Evolutionary conservation across 2,113 vertebrate genomes (phyloP), one percentile per base, ranked within the genome.

Genomic region (Vulpes ferrilata): DNA sequence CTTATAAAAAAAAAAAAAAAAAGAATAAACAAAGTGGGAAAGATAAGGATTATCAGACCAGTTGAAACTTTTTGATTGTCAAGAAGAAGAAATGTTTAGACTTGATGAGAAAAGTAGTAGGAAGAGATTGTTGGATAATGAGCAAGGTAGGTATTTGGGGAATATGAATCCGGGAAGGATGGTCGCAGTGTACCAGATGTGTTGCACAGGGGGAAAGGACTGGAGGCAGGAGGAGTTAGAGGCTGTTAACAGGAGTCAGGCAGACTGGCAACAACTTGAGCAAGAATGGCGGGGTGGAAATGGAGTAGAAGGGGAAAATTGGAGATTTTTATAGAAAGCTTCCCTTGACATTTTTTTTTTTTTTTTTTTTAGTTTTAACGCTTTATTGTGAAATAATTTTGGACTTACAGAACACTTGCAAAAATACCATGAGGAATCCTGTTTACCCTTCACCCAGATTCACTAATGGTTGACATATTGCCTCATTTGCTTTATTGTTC

Each of bases 331-430:
- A 9, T 55, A 27, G 67, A 22, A 60, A 27, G 67, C 38, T 25
- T 11, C 3, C n/a, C 23, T 93, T 91, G 51, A 84, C 35, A 60
- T n/a, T 95, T 84, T 91, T 76, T 76, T 35, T 35, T 35, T 35
- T 43, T 43, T 38, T 5, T 11, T 53, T 81, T 82, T 38, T 13
- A 81, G n/a, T 71, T 90, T 93, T 93, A 48, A 93, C 38, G 86
- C 30, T 91, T 85, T 64, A 80, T 93, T 85, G 93, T 64, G 35
- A 95, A 95, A 82, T 22, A 17, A 30, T 65, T 71, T 88, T 48
- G 78, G 30, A 71, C 57, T 91, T 57, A 22, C 17, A 80, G n/a
- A 87, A 90, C 88, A 69, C 16, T 82, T 48, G 15, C 13, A 64
- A 82, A 91, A 96, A 25, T 43, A 43, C 10, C 20, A 15, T 35